phyloP scores from a whole-genome alignment of 2,888 invertebrate genomes.

The Pterostichus niger region DNA sequence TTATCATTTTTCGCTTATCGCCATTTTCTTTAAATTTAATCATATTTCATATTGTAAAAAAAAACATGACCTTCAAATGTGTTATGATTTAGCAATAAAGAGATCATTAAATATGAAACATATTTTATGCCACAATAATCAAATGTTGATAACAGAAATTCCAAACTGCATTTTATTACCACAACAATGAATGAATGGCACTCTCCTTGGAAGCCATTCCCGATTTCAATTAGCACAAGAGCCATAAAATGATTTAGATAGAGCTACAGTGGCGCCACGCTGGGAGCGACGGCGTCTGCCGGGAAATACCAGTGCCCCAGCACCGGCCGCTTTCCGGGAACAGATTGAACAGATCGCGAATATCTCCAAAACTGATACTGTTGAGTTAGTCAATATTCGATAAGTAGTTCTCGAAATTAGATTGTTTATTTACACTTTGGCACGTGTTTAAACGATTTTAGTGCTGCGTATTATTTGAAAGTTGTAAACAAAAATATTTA shows the following conservation, averaged over 20 bases:
- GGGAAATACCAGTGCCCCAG: not conserved
- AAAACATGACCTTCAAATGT: no score
- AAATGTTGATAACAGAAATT: conserved; percentile 6
- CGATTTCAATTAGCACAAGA: conserved; percentile 16
- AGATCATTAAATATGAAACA: not conserved
- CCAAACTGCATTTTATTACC: conserved; percentile 12
- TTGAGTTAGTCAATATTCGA: not conserved
- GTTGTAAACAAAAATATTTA: not conserved
- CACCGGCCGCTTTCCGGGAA: not conserved
- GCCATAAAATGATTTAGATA: conserved; percentile 26
- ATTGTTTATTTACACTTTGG: not conserved
- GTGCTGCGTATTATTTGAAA: not conserved
- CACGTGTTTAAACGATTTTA: not conserved
- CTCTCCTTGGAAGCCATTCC: conserved; percentile 23
- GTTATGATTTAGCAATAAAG: no score
- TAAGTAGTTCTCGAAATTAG: not conserved
- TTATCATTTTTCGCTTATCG: no score
- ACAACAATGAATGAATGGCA: conserved; percentile 8
- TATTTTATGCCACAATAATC: not conserved
- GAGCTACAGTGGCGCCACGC: conserved; percentile 6
- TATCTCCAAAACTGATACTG: not conserved
- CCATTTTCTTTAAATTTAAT: no score
- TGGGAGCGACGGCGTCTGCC: conserved; percentile 1
- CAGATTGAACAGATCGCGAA: not conserved
- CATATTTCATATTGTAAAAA: no score